Evolutionary conservation across 2,113 vertebrate genomes (phyloP).

Genomic region (Corythoichthys haematopterus): DNA sequence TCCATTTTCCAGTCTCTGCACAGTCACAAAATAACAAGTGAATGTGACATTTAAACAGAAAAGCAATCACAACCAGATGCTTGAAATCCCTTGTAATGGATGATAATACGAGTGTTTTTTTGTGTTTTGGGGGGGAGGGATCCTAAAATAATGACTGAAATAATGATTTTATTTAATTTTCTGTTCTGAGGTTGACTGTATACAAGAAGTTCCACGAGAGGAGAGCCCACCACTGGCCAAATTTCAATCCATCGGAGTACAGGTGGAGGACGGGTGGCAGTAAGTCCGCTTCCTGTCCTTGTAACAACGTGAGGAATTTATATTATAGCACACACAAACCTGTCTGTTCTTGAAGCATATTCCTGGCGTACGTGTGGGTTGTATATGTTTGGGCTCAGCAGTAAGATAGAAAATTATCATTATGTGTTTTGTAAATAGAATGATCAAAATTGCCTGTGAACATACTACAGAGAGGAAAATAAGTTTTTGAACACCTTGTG

Average conservation of each 20-base stretch:
- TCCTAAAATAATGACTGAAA: neutral
- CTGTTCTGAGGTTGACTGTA: slow-evolving; percentile 89
- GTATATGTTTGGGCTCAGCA: neutral
- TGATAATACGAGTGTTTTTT: neutral
- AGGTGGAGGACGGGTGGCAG: slow-evolving; percentile 99
- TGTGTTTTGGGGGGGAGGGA: neutral
- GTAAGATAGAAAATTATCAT: neutral
- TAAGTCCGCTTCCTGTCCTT: slow-evolving; percentile 77
- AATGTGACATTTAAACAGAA: slow-evolving; percentile 7
- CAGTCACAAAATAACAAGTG: slow-evolving; percentile 9
- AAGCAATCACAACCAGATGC: slow-evolving; percentile 3
- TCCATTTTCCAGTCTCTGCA: slow-evolving; percentile 25
- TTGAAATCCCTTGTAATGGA: neutral
- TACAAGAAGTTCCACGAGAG: slow-evolving; percentile 91
- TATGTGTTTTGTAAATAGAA: neutral
- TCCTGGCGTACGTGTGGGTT: slow-evolving; percentile 6
- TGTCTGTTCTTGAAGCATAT: slow-evolving; percentile 35
- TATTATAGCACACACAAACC: slow-evolving; percentile 55
- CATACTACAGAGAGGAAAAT: neutral
- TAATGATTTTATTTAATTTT: neutral
- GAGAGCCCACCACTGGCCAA: slow-evolving; percentile 88
- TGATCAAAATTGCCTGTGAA: neutral
- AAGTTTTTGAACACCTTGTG: too few relatives aligned
- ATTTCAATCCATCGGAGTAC: slow-evolving; percentile 98
- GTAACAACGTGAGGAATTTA: slow-evolving; percentile 66